These are phyloP conservation scores for Zygothrica quintamaculata DNA, from an alignment of 2,888 invertebrate genomes.

Conservation along the genomic window DNA sequence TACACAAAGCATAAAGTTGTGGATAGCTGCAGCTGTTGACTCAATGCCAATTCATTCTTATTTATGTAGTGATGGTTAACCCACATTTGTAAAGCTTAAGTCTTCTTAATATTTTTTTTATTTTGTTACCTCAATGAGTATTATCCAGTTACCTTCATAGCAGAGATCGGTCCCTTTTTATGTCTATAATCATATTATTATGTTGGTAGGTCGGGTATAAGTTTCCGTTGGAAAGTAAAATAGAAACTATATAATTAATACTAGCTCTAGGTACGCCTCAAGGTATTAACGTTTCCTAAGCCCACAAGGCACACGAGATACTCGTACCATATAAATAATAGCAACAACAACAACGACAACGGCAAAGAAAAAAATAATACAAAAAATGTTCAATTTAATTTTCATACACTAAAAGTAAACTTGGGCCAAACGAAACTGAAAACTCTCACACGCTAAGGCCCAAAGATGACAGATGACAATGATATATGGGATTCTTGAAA, in stretches of 20 bases:
- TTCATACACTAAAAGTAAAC: too few relatives aligned
- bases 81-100: not conserved
- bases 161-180: slow-evolving; percentile 13
- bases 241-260: slow-evolving; percentile 69
- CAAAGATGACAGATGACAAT: slow-evolving; percentile 63
- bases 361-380: slow-evolving; percentile 5
- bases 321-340: not conserved
- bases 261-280: slow-evolving; percentile 61
- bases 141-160: slow-evolving; percentile 33
- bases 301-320: slow-evolving; percentile 19
- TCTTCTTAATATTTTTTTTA: too few relatives aligned
- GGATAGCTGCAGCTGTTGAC: slow-evolving; percentile 17
- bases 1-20: slow-evolving; percentile 25
- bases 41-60: slow-evolving; percentile 30
- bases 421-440: slow-evolving; percentile 62
- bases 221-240: slow-evolving; percentile 63
- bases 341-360: slow-evolving; percentile 12
- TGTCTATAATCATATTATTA: slow-evolving; percentile 46
- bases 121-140: not conserved
- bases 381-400: slow-evolving; percentile 30
- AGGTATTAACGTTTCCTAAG: slow-evolving; percentile 51
- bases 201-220: slow-evolving; percentile 35
- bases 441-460: slow-evolving; percentile 50
- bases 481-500: slow-evolving; percentile 71
- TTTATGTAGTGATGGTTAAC: slow-evolving; percentile 9